Evolutionary conservation across 2,113 vertebrate species (phyloP), one percentile per base, ranked within the genome.

Genomic region (Stictonetta naevosa): DNA sequence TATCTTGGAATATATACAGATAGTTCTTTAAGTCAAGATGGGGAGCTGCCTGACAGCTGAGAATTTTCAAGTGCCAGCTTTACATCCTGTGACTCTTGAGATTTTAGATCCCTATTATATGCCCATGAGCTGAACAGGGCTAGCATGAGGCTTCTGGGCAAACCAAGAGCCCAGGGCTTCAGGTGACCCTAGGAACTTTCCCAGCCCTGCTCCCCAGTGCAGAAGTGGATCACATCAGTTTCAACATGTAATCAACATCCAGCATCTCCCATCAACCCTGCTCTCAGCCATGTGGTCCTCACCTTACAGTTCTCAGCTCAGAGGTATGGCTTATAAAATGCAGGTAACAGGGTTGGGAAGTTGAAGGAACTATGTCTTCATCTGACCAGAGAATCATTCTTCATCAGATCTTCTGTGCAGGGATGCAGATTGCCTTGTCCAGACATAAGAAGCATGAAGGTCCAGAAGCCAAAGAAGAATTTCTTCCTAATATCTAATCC

Each of bases 161-260:
- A 74, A 67, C 3, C 12, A 55, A 86, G 21, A 28, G 17, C 2
- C 22, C 34, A 3, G 6, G 26, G 3, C 8, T 48, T 4, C 28
- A 3, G 1, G 21, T 31, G 21, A 66, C 38, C 8, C 63, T 42
- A 22, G 12, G 19, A 67, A 22, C 25, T 76, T 92, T 76, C 17
- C 29, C 79, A 88, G 28, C 10, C 31, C 52, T 76, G 31, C 5
- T 79, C 1, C 21, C 22, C 42, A 15, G 31, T 50, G 28, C 8
- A 60, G 33, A 23, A 69, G 13, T 19, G 23, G 25, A 12, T 22
- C 58, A 3, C 18, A 42, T 55, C 18, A 40, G 11, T 31, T 72
- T 86, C 36, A 58, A 13, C 0, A 0, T 7, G 16, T 0, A 1
- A 52, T 23, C 20, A 78, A 3, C n/a, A 62, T 83, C 40, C 86